Conservation (phyloP, 2,113 vertebrate species). For the Triplophysa siluroides region DNA sequence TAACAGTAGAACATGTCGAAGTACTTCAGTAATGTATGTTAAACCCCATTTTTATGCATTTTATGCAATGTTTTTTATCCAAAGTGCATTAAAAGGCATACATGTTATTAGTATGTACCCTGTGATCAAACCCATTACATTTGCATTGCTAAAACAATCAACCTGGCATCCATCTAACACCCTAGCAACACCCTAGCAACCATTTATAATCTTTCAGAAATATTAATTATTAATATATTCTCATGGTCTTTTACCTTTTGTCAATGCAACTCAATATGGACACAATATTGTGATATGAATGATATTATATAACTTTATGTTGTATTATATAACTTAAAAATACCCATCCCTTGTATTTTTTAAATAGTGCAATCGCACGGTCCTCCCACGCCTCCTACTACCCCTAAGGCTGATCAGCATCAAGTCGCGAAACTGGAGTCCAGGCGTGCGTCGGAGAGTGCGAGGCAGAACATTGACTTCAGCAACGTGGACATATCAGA, state of each 20-base stretch:
- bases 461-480: constrained; percentile 98
- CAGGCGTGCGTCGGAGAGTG: constrained; percentile 83
- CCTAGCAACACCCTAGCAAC: too few relatives aligned
- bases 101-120: too few relatives aligned
- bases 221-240: too few relatives aligned
- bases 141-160: too few relatives aligned
- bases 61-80: too few relatives aligned
- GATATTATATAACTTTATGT: background rate
- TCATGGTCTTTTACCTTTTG: background rate
- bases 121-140: too few relatives aligned
- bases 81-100: too few relatives aligned
- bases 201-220: too few relatives aligned
- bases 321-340: background rate
- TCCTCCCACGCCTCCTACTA: constrained; percentile 93
- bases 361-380: constrained; percentile 88
- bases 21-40: background rate
- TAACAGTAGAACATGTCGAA: too few relatives aligned
- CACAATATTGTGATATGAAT: too few relatives aligned
- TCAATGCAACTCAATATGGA: too few relatives aligned
- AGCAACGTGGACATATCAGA: constrained; percentile 98
- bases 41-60: background rate
- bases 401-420: constrained; percentile 91
- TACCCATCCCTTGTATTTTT: constrained; percentile 32
- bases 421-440: constrained; percentile 86
- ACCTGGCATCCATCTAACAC: too few relatives aligned